Evolutionary conservation across 2,113 vertebrate genomes (phyloP), one percentile per base, ranked within the genome.

Genomic region (Engystomops pustulosus): DNA sequence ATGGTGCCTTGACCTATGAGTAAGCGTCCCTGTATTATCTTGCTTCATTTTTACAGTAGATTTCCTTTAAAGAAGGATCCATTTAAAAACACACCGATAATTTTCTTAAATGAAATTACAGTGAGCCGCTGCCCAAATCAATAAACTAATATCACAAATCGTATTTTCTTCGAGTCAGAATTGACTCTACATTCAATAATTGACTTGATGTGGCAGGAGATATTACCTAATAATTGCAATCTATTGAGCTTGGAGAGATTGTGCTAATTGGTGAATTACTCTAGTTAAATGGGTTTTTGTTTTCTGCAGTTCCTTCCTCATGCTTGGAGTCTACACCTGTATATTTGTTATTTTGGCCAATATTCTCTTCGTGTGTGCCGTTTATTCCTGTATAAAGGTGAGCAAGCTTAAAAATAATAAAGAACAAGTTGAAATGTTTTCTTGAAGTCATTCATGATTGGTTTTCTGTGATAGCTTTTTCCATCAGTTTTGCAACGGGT

Each of bases 341-440:
- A 94, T 96, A 91, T 97, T 97, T 90, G 86, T 98, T 88, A 93
- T 97, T 87, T 89, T 98, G 47, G 90, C 92, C 83, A 87, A 93
- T 92, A 95, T 95, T 81, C 94, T 97, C 87, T 96, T 98, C 85
- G 91, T 95, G 87, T 98, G 96, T 67, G 95, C 96, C 51, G 91
- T 97, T 89, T 97, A 97, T 88, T 97, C 97, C 85, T 98, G 97
- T 38, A 90, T 97, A 82, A 94, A 96, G 80, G 97, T 98, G 90
- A 88, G 89, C 91, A 11, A 27, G 6, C 62, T 36, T 41, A 20
- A 7, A 38, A 44, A 20, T 18, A 3, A 58, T 20, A 58, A 15
- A 17, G 30, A 67, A 10, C 62, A 15, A 1, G 25, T 34, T 14
- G 34, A 7, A 18, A 30, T 75, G 15, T n/a, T 7, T 53, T 58